Base-by-base conservation (phyloP, 1,140 invertebrate genomes). In the Ectropis grisescens region DNA sequence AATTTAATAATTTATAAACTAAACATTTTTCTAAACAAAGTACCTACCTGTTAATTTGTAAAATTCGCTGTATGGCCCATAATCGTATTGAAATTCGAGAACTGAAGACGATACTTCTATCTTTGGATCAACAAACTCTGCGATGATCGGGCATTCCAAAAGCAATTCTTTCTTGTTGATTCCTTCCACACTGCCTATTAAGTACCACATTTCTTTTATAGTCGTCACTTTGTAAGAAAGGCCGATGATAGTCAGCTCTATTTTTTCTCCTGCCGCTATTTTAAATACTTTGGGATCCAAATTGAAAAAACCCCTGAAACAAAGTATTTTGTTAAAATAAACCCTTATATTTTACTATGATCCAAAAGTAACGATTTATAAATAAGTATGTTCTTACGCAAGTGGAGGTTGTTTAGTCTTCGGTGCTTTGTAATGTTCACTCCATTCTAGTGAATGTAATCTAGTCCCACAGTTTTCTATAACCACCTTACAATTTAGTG, bases 121-220 rank as follows among this genome's bases (percentile, higher is more conserved):
- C 60, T 68, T 78, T 10, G 76, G 76, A 58, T 81, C 76, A 1
- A 78, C 72, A 38, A 81, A 81, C 43, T 75, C 72, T 1, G 61
- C 71, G 12, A 43, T 36, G 19, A 81, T 54, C 43, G 57, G 46
- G 27, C 72, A 78, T 35, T 78, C 72, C 13, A 78, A 32, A 29
- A 81, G 47, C 11, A 81, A 34, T 41, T 78, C 72, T 32, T 81
- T 81, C 31, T 81, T 81, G 43, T 81, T 81, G 6, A 81, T 62
- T 2, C 76, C 72, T 31, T 81, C 76, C 0, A 81, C 64, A 26
- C 65, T 76, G 13, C 71, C 72, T 6, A 78, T 48, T 37, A 81
- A 56, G 45, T 72, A 81, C 76, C 76, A 78, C 50, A 62, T 65
- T 61, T 81, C 76, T 31, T 61, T 68, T 2, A 76, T 22, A 28